phyloP scores from a whole-genome alignment of 2,113 vertebrate species.

The Lepus timidus region DNA sequence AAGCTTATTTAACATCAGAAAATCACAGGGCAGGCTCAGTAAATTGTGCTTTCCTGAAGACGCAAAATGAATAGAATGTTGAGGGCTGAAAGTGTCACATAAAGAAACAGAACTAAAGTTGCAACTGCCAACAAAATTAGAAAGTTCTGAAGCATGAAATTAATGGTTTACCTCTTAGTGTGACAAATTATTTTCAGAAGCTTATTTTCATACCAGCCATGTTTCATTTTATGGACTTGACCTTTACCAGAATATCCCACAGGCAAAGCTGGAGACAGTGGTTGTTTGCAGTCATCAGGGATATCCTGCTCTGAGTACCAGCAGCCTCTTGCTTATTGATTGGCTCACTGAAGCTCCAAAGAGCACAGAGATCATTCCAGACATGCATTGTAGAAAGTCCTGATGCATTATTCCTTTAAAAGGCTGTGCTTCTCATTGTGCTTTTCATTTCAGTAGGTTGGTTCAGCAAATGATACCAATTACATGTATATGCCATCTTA shows the following conservation, averaged over 20 bases:
- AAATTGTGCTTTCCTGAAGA: slow-evolving; percentile 20
- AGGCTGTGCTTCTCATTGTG: background rate
- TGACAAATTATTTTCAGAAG: slow-evolving; percentile 77
- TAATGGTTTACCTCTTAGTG: slow-evolving; percentile 69
- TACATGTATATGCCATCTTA: background rate
- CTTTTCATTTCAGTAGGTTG: background rate
- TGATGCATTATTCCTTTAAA: background rate
- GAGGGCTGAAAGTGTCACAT: slow-evolving; percentile 12
- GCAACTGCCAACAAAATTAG: slow-evolving; percentile 51
- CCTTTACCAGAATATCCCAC: slow-evolving; percentile 72
- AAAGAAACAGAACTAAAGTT: background rate
- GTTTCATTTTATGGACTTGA: slow-evolving; percentile 72
- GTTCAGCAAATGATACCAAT: background rate
- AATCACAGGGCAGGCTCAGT: background rate
- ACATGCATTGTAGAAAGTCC: background rate
- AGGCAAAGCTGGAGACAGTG: slow-evolving; percentile 53
- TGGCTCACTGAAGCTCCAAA: background rate
- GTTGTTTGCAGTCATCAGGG: background rate
- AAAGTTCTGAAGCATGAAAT: slow-evolving; percentile 57
- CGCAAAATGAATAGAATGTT: slow-evolving; percentile 15
- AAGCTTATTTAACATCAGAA: background rate
- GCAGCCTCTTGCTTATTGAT: background rate
- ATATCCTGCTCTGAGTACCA: background rate
- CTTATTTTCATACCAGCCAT: slow-evolving; percentile 68
- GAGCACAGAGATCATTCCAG: background rate